Percentiles rank a stretch among this genome's conserved stretches.
Conservation (phyloP, 1,140 invertebrate species). For the Eupristina koningsbergeri region DNA sequence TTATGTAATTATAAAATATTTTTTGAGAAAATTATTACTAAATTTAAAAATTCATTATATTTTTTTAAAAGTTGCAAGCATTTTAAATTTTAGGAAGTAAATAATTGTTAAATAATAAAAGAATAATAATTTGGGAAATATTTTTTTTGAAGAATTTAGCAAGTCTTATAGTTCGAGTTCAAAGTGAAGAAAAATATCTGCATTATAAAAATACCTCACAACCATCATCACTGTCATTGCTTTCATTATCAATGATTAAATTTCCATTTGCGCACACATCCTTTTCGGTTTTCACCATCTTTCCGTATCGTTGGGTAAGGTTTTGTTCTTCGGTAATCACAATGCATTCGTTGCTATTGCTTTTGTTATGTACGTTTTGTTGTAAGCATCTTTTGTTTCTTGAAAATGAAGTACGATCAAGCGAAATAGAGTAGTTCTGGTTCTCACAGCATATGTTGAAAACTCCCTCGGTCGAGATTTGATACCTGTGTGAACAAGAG, state of each 20-base stretch:
- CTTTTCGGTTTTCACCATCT: background rate
- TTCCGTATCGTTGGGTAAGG: background rate
- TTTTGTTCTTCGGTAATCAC: background rate
- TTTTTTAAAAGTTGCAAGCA: no score
- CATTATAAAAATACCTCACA: background rate
- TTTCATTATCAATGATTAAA: background rate
- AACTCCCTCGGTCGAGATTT: conserved; percentile 29
- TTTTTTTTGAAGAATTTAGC: no score
- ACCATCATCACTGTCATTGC: background rate
- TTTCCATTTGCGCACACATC: background rate
- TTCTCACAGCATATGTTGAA: conserved; percentile 36
- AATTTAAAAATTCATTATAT: no score
- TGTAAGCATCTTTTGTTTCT: conserved; percentile 18
- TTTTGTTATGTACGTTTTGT: background rate
- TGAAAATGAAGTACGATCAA: background rate
- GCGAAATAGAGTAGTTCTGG: background rate
- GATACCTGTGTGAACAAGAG: conserved; percentile 30
- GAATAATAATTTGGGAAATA: no score
- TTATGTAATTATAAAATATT: no score
- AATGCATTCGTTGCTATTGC: background rate
- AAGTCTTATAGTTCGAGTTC: no score
- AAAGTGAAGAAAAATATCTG: no score
- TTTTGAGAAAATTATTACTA: no score
- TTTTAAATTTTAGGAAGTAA: no score
- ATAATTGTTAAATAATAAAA: no score